phyloP scores from a whole-genome alignment of 2,797 vertebrate species.

The Sebastes oblongus region DNA sequence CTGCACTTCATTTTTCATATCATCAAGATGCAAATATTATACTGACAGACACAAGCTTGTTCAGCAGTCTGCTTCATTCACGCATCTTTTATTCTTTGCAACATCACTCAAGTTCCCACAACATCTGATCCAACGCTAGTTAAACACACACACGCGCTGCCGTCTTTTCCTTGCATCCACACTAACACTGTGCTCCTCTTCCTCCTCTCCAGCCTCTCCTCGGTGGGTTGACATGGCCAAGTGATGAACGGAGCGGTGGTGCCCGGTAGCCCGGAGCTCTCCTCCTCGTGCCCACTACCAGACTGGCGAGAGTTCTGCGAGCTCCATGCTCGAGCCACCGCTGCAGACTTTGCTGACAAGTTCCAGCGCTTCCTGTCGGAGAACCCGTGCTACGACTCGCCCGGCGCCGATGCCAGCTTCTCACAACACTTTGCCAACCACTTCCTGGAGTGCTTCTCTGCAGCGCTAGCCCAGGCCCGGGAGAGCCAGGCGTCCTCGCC shows the following conservation, averaged over 20 bases:
- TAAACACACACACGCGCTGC: not conserved
- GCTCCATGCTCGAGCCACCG: slow-evolving; percentile 92
- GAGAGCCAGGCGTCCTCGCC: slow-evolving; percentile 71
- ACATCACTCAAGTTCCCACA: not conserved
- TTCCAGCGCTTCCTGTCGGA: slow-evolving; percentile 94
- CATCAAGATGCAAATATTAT: not conserved
- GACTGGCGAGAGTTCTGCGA: slow-evolving; percentile 99
- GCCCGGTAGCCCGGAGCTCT: slow-evolving; percentile 87
- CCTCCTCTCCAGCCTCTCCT: slow-evolving; percentile 71
- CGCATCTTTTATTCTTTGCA: slow-evolving; percentile 19
- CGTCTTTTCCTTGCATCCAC: not conserved
- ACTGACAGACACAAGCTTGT: slow-evolving; percentile 7
- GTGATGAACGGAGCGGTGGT: slow-evolving; percentile 84
- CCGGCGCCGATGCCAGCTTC: slow-evolving; percentile 90
- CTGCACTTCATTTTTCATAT: not conserved
- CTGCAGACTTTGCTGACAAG: slow-evolving; percentile 93
- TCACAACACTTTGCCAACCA: slow-evolving; percentile 92
- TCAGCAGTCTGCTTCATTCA: slow-evolving; percentile 28
- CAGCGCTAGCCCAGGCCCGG: slow-evolving; percentile 82
- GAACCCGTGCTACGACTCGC: slow-evolving; percentile 93
- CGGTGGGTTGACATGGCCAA: slow-evolving; percentile 82
- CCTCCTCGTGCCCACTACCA: slow-evolving; percentile 85
- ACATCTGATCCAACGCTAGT: slow-evolving; percentile 6
- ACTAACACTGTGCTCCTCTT: slow-evolving; percentile 32
- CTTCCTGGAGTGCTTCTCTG: slow-evolving; percentile 91